These are phyloP conservation scores for Congeria kusceri DNA, from an alignment of 2,888 invertebrate genomes.

Conservation along the genomic window DNA sequence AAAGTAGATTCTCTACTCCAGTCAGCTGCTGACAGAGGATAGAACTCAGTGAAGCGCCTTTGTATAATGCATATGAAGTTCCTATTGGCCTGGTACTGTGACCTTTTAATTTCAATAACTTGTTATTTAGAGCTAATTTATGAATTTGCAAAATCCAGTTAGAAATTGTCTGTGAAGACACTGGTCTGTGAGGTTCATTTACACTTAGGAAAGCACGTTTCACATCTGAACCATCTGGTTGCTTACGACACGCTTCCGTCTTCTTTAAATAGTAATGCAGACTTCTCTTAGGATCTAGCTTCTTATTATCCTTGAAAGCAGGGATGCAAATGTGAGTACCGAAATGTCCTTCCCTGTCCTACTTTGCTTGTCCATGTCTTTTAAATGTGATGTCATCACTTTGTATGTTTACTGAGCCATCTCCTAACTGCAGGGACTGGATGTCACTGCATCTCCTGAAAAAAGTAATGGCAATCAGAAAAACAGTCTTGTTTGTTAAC, in stretches of 20 bases:
- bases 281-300: too few species aligned
- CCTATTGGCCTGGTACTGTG: conserved; percentile 39
- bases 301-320: background rate
- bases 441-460: conserved; percentile 23
- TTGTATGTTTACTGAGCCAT: conserved; percentile 11
- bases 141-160: too few species aligned
- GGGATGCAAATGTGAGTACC: conserved; percentile 6
- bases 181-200: too few species aligned
- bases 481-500: conserved; percentile 13
- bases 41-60: conserved; percentile 34
- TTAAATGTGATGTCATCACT: conserved; percentile 15
- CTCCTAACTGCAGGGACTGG: conserved; percentile 18
- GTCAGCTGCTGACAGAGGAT: conserved; percentile 43
- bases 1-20: conserved; percentile 46
- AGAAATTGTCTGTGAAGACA: too few species aligned
- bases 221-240: too few species aligned
- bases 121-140: background rate
- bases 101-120: conserved; percentile 9
- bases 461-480: conserved; percentile 12
- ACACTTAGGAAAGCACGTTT: too few species aligned
- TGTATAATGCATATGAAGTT: conserved; percentile 48
- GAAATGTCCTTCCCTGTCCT: conserved; percentile 5
- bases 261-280: too few species aligned
- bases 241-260: too few species aligned
- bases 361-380: conserved; percentile 6